Base-by-base conservation (phyloP, 2,888 invertebrate genomes). In the Pachydiplax longipennis region DNA sequence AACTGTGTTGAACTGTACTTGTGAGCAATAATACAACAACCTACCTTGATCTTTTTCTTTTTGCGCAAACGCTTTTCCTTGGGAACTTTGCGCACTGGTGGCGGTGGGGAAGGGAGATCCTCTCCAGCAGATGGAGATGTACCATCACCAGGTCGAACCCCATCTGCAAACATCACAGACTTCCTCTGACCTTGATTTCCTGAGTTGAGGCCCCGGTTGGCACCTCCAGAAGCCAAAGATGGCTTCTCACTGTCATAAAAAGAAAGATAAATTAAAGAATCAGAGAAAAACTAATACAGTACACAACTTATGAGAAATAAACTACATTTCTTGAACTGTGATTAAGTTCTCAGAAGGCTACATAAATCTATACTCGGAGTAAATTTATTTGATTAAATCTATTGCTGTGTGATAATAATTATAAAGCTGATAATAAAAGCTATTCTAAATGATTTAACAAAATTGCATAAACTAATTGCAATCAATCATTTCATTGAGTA, bases 101-200 rank as follows among this genome's bases (percentile, higher is more conserved):
- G 96, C 3, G 96, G 96, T 1, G 96, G 95, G 1, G 96, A 96
- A 0, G 95, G 94, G 92, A 95, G 94, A 91, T 96, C 96, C 44
- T 95, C 95, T 92, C 96, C 95, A 0, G 95, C 95, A 0, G 94
- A 93, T 0, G 94, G 93, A 0, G 94, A 94, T 0, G 93, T 93
- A 1, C 94, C 94, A 92, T 94, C 93, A 4, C 94, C 96, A 0
- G 96, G 96, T 91, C 94, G 94, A 31, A 96, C 94, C 4, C 96
- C 96, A 93, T 96, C 96, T 4, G 96, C 95, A 92, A 96, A 96
- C 92, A 95, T 95, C 3, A 96, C 96, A 12, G 94, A 94, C 92
- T 95, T 95, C 91, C 93, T 92, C 91, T n/a, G 87, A 61, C 87
- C 87, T 87, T 87, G 87, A 61, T 35, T 87, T 61, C 87, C 87